Evolutionary conservation across 2,797 vertebrate genomes (phyloP), one percentile per base, ranked within the genome.

Genomic region (Argyrosomus regius): DNA sequence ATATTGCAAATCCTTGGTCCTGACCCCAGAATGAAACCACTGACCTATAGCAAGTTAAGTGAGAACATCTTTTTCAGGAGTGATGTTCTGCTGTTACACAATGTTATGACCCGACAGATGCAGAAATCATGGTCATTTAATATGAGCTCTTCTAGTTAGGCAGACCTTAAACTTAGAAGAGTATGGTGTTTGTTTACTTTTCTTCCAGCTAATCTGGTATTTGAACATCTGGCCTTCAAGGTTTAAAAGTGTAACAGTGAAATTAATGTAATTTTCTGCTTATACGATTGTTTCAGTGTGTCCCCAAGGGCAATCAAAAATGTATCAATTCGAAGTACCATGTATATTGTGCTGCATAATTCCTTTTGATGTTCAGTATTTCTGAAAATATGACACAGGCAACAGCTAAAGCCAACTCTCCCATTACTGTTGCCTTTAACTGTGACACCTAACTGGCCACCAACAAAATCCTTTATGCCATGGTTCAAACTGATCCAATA

Each of bases 381-480:
- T 60, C 28, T 41, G 56, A 70, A 61, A 68, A 49, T 61, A 45
- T 64, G 26, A 74, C 46, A 56, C 61, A 86, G 20, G 77, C 49
- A 74, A 76, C 60, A 67, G 75, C 64, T 77, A 52, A 82, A 85
- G 72, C 76, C 65, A 67, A 57, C 41, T 41, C 50, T 78, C 31
- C 62, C 48, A 61, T 50, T 75, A 52, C 53, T 56, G 65, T 35
- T 62, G 72, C 59, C 66, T 76, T 77, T 50, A 24, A 77, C 64
- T 56, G 54, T 77, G 57, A 75, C 56, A 41, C 56, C 41, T 82
- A 60, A 80, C 53, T 80, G 69, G 77, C 64, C 72, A 81, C 81
- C 67, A 75, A 73, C 54, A 63, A 66, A 90, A 86, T 87, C 78
- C 56, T 77, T 78, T 45, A 80, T 67, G 73, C 69, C 22, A 54